Conservation (phyloP, 1,140 invertebrate genomes). For the Monomorium pharaonis region DNA sequence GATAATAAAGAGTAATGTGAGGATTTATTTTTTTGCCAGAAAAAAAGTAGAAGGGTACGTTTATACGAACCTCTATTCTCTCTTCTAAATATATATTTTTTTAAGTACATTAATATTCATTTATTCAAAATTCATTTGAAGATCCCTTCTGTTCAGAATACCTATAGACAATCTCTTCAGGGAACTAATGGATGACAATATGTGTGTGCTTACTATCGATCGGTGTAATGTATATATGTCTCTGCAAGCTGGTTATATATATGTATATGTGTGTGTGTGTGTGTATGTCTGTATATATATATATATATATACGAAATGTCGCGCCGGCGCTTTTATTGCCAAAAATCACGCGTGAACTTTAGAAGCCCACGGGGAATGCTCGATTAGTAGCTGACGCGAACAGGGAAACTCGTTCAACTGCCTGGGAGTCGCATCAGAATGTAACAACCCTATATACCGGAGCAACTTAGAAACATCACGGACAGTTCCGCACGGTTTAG, state of each 20-base stretch:
- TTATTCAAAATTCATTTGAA: neutral
- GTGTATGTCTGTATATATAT: too few species aligned
- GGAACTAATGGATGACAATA: neutral
- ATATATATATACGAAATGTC: neutral
- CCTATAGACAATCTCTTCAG: neutral
- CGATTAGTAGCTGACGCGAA: conserved; percentile 15
- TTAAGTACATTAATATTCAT: neutral
- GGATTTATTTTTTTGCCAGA: neutral
- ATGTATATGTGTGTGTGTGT: too few species aligned
- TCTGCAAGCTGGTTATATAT: neutral
- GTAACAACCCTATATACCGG: neutral
- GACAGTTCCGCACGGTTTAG: neutral
- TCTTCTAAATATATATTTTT: neutral
- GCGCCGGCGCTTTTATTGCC: conserved; percentile 13
- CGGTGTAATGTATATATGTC: neutral
- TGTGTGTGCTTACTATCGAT: neutral
- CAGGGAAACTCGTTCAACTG: conserved; percentile 20
- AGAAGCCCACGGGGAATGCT: neutral
- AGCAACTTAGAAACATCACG: conserved; percentile 18
- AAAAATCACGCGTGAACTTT: neutral
- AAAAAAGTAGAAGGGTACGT: neutral
- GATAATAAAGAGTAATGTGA: neutral
- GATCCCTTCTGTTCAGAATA: neutral
- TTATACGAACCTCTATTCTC: neutral
- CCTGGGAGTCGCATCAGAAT: neutral